These are phyloP conservation scores for Zapornia atra DNA, from an alignment of 2,113 vertebrate genomes.

Conservation along the genomic window DNA sequence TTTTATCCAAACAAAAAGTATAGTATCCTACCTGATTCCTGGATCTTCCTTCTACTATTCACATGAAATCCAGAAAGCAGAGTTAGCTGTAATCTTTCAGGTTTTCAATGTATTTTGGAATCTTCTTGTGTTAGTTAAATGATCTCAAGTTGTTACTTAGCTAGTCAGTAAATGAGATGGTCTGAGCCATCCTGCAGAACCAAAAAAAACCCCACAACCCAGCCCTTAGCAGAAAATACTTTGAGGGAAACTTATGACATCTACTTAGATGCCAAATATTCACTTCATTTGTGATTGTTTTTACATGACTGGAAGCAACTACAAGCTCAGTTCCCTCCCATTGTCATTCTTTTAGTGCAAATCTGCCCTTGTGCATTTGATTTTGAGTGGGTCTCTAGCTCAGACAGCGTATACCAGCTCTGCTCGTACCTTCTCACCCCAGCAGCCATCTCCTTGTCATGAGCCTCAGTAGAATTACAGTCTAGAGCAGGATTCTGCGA, in stretches of 20 bases:
- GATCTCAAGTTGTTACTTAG: not conserved
- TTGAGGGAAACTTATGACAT: not conserved
- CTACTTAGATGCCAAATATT: not conserved
- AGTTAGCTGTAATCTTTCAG: not conserved
- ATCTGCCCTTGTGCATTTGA: not conserved
- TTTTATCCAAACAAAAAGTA: not conserved
- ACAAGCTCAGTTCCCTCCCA: not conserved
- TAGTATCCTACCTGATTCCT: not conserved
- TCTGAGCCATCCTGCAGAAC: not conserved
- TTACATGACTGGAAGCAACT: not conserved
- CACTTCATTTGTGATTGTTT: not conserved
- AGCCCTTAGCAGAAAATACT: not conserved
- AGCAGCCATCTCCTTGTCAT: not conserved
- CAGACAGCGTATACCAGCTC: not conserved
- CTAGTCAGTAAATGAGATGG: not conserved
- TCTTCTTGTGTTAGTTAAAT: not conserved
- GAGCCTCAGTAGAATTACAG: not conserved
- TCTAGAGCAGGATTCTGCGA: conserved; percentile 18
- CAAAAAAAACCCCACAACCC: not conserved
- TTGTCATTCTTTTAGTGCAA: not conserved
- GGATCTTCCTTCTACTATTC: not conserved
- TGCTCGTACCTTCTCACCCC: not conserved
- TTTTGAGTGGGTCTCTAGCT: not conserved
- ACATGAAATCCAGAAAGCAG: not conserved
- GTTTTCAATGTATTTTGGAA: not conserved